Evolutionary conservation across 30 jellyfish, hydroid and myxozoan genomes (phyloP).

Genomic region (Hydractinia echinata): DNA sequence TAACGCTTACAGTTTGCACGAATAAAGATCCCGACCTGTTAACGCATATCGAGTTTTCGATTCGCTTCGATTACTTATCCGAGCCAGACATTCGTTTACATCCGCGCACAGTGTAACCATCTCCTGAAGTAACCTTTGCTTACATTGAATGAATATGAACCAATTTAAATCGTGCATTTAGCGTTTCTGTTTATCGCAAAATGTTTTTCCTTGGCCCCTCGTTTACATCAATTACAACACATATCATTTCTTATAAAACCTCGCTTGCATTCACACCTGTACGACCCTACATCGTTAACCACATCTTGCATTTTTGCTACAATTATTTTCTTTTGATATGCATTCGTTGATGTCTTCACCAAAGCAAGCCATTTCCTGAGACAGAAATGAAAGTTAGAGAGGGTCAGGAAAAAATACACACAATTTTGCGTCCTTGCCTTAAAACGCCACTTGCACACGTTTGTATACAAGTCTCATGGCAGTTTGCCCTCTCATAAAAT

Average conservation of each 20-base stretch:
- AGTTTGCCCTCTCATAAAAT: too few relatives aligned
- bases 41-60: conserved; percentile 28
- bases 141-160: conserved; percentile 42
- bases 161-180: conserved; percentile 27
- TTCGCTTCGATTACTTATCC: conserved; percentile 26
- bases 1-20: conserved; percentile 36
- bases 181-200: conserved; percentile 35
- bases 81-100: conserved; percentile 43
- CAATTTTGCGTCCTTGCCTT: neutral
- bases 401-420: too few relatives aligned
- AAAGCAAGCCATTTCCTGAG: conserved; percentile 28
- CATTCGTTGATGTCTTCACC: conserved; percentile 37
- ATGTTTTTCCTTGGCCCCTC: conserved; percentile 36
- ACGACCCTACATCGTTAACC: conserved; percentile 11
- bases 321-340: neutral
- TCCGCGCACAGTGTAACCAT: conserved; percentile 46
- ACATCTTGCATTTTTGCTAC: conserved; percentile 19
- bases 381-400: neutral
- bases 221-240: conserved; percentile 25
- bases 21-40: conserved; percentile 34
- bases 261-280: conserved; percentile 2
- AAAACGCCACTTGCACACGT: neutral
- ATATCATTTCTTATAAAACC: conserved; percentile 31
- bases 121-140: conserved; percentile 47
- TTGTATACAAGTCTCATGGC: neutral